Evolutionary conservation across 2,888 invertebrate genomes (phyloP), one percentile per base, ranked within the genome.

Genomic region (Podotricha telesiphe): DNA sequence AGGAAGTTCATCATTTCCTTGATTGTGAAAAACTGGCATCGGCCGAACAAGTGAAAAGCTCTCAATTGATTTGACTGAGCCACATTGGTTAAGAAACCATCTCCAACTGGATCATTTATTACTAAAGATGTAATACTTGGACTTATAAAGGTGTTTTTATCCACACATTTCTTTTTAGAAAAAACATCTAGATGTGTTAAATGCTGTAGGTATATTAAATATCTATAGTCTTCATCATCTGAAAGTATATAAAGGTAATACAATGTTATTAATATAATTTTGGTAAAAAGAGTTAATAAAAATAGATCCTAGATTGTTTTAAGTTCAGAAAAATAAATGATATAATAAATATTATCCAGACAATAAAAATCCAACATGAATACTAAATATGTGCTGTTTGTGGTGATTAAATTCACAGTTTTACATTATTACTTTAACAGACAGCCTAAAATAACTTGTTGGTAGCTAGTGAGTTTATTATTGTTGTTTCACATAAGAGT

Each of bases 11-110:
- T 62, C 56, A 83, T 68, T 34, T 79, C 79, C 10, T 62, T 67
- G 0, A 68, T 67, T 3, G 78, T 76, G 58, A 77, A 81, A 70
- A 76, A 73, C 40, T 74, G 55, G 8, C 81, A 74, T 47, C 76
- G 74, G 1, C 83, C 83, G 50, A 78, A 84, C 83, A 84, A 82
- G 64, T 83, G 80, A 8, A 84, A 67, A 10, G 71, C 75, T 3
- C 47, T 63, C 2, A 82, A 70, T 4, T 58, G 68, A 8, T 65
- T 42, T 7, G 62, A 59, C 7, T 53, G 62, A 4, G 73, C 70
- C 11, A 79, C 59, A 10, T 48, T 45, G 11, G 67, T 42, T 22
- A 80, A 70, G 45, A 80, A 73, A 1, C 73, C 71, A 11, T 55
- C 69, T 4, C 72, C 67, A 13, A 79, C 70, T 8, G 58, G 74